Percentiles rank a stretch among this genome's conserved stretches.
Evolutionary conservation across 2,888 invertebrate genomes (phyloP).

Genomic region (Lepetodrilus schrolli): DNA sequence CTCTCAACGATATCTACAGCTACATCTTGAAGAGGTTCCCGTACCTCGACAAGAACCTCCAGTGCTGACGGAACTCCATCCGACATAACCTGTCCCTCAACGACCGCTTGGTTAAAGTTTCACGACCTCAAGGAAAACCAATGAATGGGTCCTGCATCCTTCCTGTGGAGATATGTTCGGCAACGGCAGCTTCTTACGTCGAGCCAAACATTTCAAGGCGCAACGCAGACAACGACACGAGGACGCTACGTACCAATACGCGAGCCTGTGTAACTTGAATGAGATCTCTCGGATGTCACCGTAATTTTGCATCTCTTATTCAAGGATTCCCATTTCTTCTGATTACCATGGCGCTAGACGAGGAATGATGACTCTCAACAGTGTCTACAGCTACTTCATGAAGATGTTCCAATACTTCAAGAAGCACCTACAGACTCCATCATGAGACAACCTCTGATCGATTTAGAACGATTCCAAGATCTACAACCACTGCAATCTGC

Average conservation of each 20-base stretch:
- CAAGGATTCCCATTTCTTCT: slow-evolving; percentile 46
- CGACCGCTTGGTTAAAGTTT: slow-evolving; percentile 95
- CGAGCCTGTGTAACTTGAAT: slow-evolving; percentile 59
- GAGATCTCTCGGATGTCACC: slow-evolving; percentile 55
- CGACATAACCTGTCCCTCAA: slow-evolving; percentile 95
- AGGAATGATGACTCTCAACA: background rate
- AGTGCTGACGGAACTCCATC: slow-evolving; percentile 80
- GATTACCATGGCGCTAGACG: background rate
- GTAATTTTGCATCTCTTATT: slow-evolving; percentile 53
- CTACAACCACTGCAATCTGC: no score
- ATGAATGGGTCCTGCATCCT: slow-evolving; percentile 75
- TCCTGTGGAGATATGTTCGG: slow-evolving; percentile 75
- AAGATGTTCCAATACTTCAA: background rate
- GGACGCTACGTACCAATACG: slow-evolving; percentile 54
- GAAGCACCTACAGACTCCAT: background rate
- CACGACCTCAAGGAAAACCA: slow-evolving; percentile 71
- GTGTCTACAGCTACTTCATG: background rate
- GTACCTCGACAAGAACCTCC: slow-evolving; percentile 88
- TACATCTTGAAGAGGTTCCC: slow-evolving; percentile 94
- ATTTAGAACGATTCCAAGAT: no score
- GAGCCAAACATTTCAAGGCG: slow-evolving; percentile 72
- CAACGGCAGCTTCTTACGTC: slow-evolving; percentile 73
- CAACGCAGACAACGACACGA: slow-evolving; percentile 43
- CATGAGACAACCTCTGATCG: no score
- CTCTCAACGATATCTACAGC: slow-evolving; percentile 87